Evolutionary conservation across 2,888 invertebrate species (phyloP), one percentile per base, ranked within the genome.

Genomic region (Nebria salina): DNA sequence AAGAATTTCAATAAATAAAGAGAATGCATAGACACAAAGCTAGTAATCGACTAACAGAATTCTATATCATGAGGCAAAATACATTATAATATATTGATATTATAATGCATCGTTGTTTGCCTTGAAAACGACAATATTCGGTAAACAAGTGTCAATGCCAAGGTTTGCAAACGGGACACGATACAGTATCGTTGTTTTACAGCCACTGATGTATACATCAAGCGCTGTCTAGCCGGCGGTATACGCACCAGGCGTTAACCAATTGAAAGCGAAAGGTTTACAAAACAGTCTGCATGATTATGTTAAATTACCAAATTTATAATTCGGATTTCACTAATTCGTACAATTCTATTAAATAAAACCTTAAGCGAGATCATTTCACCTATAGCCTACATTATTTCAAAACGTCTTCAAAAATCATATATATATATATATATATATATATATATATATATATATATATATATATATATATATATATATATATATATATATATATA

Each of bases 141-240:
- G 70, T 75, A 75, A 81, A 26, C 76, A 81, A 81, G 75, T 81
- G 80, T 81, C 80, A 81, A 81, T 81, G 80, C 65, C 80, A 81
- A 81, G 80, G 80, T 43, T 70, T 79, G 65, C 54, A 13, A 54
- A 54, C 54, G 54, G 54, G 8, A 54, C 54, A 54, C 54, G 54
- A 13, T 11, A 54, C 54, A 25, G 74, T 4, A 9, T 70, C 75
- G 75, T 13, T 68, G 70, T 75, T 81, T 76, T 42, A 81, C 66
- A 20, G 20, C 54, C 54, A 26, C 76, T 81, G 80, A n/a, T 64
- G 26, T 54, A 54, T 26, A 70, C 75, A 75, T 75, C 75, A 75
- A 20, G 72, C 26, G 42, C 25, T 68, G 79, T 79, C 79, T 79
- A 20, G 75, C 68, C 54, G 75, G 79, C 43, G 68, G 79, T 66